Percentiles rank a stretch among this genome's conserved stretches.
Conservation (phyloP, 2,797 vertebrate species). For the Peromyscus aztecus region DNA sequence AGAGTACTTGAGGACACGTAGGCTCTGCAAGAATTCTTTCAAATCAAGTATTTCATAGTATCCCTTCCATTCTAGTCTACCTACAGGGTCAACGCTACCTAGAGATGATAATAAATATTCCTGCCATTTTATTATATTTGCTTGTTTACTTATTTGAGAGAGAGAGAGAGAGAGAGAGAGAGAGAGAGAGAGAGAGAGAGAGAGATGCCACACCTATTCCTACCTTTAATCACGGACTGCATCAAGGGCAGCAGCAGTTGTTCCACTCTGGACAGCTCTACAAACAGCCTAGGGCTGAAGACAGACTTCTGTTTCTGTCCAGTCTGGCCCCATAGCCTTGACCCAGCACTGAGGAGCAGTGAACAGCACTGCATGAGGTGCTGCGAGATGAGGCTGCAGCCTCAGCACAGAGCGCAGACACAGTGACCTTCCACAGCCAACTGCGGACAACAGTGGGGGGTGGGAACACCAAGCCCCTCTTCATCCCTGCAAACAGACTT, state of each 20-base stretch:
- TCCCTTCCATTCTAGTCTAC: neutral
- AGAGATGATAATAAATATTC: neutral
- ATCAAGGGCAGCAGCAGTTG: neutral
- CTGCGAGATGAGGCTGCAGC: neutral
- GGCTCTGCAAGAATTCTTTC: neutral
- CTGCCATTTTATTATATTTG: neutral
- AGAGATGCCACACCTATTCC: neutral
- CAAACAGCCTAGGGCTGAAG: neutral
- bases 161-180: neutral
- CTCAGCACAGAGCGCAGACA: neutral
- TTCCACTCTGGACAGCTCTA: neutral
- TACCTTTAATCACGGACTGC: neutral
- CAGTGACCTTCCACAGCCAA: neutral
- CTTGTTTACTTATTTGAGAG: neutral
- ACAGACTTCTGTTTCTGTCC: neutral
- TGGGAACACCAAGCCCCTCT: neutral
- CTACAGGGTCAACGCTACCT: neutral
- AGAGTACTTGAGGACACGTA: neutral
- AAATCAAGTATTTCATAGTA: neutral
- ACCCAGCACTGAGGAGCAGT: neutral
- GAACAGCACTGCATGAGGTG: neutral
- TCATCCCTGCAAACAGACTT: neutral
- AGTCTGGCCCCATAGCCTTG: neutral
- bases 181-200: no score
- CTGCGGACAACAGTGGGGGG: neutral